These are phyloP conservation scores for cat (Felis catus) DNA, from an alignment of 2,113 vertebrate species.

Conservation along the genomic window DNA sequence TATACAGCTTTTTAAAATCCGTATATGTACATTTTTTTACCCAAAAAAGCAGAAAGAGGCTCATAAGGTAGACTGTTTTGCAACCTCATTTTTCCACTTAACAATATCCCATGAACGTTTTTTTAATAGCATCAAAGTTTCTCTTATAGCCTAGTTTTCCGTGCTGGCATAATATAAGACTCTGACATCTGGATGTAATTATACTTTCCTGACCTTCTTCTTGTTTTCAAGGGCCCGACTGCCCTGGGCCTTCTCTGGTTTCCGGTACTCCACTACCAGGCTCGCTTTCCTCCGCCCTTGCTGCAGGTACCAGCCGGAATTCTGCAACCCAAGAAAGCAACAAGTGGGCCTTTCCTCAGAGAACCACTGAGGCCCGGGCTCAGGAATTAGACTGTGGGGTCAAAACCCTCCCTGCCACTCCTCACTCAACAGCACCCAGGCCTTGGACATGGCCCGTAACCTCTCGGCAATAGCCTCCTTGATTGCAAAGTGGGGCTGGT, in stretches of 20 bases:
- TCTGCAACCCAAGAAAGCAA: background rate
- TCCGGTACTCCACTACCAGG: background rate
- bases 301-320: background rate
- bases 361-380: accelerated
- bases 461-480: background rate
- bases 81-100: background rate
- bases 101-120: background rate
- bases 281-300: background rate
- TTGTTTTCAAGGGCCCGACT: background rate
- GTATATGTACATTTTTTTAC: background rate
- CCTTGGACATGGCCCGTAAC: background rate
- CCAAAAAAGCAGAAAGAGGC: background rate
- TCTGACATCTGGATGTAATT: background rate
- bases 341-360: background rate
- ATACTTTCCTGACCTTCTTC: background rate
- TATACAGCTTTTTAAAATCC: background rate
- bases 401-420: background rate
- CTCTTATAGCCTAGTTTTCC: background rate
- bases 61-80: background rate
- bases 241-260: background rate
- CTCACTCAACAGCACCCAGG: background rate
- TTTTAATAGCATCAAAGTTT: background rate
- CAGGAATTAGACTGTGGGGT: background rate
- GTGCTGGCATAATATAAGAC: background rate
- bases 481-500: background rate